Base-by-base conservation (phyloP, 2,888 invertebrate genomes). In the Chironomus tentans region DNA sequence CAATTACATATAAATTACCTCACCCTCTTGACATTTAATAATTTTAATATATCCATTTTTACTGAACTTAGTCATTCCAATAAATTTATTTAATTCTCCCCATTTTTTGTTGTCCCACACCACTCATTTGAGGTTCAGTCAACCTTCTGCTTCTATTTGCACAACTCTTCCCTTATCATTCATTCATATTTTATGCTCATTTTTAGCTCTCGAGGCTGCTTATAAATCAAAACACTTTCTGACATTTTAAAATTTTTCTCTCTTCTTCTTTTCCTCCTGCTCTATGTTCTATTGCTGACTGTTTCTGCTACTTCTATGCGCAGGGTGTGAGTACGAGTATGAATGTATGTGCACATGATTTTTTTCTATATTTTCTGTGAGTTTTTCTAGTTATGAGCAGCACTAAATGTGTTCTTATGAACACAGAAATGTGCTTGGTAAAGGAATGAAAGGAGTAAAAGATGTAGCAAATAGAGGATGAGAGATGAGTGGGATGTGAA, bases 221-320 rank as follows among this genome's bases (percentile, higher is more conserved):
- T 61, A 72, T 72, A 72, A 72, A 72, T 72, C 72, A 72, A 72
- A 72, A 72, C 61, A 62, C 24, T 62, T 72, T 72, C 46, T 72
- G 72, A 72, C 72, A 72, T 72, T 72, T 72, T 62, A 71, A 71
- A 72, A 72, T 62, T 72, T 72, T 62, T 72, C 15, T 56, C 18
- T 18, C 18, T 56, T 18, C 18, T 56, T 15, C 7, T 15, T 15
- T 15, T 56, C 15, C 15, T 56, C 7, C 15, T 56, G n/a, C 56
- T 56, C 56, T 38, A n/a, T 4, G 4, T 38, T 38, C 38, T 38
- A 38, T 38, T 38, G 38, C 7, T 38, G 38, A n/a, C 38, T 38
- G 38, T 28, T 28, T 28, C 38, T 38, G 38, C 38, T 10, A 38
- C 10, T 38, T 38, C 38, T 38, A 38, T 38, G 56, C 56, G 56